phyloP scores from a whole-genome alignment of 2,797 vertebrate genomes.

The Denticeps clupeoides region DNA sequence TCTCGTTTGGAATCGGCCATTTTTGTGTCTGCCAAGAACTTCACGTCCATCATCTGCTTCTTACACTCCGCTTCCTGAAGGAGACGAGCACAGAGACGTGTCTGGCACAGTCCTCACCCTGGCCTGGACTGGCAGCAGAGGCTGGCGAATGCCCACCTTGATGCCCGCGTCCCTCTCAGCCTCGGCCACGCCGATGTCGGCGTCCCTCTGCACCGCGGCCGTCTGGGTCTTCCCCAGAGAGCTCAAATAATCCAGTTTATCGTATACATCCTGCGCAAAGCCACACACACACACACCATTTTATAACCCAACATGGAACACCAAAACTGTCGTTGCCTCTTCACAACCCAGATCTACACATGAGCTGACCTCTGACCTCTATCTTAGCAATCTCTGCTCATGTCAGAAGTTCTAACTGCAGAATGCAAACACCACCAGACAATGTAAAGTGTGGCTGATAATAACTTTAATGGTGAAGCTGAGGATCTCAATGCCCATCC shows the following conservation, averaged over 20 bases:
- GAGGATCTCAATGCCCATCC: slow-evolving; percentile 91
- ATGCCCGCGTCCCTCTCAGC: slow-evolving; percentile 90
- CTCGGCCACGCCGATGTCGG: slow-evolving; percentile 87
- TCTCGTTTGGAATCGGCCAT: slow-evolving; percentile 86
- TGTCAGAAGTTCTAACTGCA: no score
- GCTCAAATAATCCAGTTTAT: slow-evolving; percentile 91
- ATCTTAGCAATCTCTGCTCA: no score
- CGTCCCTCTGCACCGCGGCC: slow-evolving; percentile 81
- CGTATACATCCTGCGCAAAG: slow-evolving; percentile 81
- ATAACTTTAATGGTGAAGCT: slow-evolving; percentile 92
- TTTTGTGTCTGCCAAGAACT: slow-evolving; percentile 85
- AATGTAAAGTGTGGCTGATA: no score
- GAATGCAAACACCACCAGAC: no score
- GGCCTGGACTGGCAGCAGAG: no score
- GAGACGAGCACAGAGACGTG: neutral
- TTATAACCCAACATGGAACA: no score
- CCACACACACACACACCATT: neutral
- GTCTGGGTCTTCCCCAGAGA: slow-evolving; percentile 92
- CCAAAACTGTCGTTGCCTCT: no score
- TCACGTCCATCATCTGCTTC: slow-evolving; percentile 86
- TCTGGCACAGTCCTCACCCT: neutral
- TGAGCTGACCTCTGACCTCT: no score
- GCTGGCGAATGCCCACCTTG: no score
- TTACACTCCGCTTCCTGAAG: slow-evolving; percentile 84
- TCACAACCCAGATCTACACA: no score